phyloP scores from a whole-genome alignment of 2,113 vertebrate genomes.

The Henicopernis longicauda region DNA sequence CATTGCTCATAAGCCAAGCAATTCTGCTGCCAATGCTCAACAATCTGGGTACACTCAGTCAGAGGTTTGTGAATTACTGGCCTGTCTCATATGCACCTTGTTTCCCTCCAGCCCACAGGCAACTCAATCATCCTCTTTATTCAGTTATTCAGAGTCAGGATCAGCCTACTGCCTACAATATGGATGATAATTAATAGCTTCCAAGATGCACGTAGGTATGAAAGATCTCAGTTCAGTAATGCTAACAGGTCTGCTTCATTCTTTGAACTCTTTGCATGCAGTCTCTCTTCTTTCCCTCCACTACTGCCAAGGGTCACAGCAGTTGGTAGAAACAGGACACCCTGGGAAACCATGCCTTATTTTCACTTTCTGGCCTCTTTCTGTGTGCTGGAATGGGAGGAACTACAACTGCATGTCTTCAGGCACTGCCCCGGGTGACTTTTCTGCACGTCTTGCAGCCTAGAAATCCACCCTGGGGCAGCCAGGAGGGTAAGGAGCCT shows the following conservation, averaged over 20 bases:
- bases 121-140: neutral
- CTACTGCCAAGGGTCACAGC: constrained; percentile 22
- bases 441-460: neutral
- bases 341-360: neutral
- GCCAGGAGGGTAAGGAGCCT: neutral
- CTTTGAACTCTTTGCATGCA: neutral
- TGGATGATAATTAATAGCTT: neutral
- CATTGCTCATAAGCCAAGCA: neutral
- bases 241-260: neutral
- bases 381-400: neutral
- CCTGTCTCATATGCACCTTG: neutral
- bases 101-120: neutral
- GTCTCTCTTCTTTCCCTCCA: neutral
- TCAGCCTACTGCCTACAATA: neutral
- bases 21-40: neutral
- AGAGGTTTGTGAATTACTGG: neutral
- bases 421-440: neutral
- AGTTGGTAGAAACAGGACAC: constrained; percentile 49
- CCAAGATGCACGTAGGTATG: neutral
- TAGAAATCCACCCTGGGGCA: neutral
- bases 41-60: neutral
- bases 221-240: neutral
- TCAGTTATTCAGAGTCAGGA: neutral
- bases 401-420: neutral
- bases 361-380: neutral